Percentiles rank a stretch among this genome's conserved stretches.
phyloP scores from a whole-genome alignment of 2,797 vertebrate species.

The Phrynocephalus forsythii region DNA sequence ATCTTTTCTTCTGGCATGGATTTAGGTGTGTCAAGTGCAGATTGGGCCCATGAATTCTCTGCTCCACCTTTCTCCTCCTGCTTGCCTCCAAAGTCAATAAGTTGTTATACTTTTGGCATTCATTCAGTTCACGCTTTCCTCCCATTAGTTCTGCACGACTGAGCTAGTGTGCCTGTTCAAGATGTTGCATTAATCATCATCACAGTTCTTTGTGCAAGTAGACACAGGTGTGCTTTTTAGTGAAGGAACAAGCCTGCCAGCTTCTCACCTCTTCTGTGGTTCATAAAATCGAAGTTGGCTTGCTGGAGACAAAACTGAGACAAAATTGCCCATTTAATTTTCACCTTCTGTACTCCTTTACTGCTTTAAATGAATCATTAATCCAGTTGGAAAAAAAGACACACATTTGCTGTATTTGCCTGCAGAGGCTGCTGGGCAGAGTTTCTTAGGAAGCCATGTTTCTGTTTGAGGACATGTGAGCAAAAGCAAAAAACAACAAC shows the following conservation, averaged over 20 bases:
- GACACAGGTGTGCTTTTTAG: not conserved
- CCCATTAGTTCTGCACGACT: not conserved
- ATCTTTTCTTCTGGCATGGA: not conserved
- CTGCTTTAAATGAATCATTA: conserved; percentile 9
- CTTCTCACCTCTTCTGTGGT: not conserved
- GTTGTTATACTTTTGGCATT: not conserved
- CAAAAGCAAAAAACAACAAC: not conserved
- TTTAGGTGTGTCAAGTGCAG: not conserved
- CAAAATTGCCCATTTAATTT: not conserved
- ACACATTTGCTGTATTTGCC: not conserved
- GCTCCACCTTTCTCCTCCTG: not conserved
- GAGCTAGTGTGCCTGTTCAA: not conserved
- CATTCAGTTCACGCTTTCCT: not conserved
- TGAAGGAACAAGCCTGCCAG: not conserved
- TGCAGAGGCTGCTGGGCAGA: not conserved
- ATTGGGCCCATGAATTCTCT: not conserved
- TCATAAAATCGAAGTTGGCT: not conserved
- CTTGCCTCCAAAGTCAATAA: not conserved
- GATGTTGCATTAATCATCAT: no score
- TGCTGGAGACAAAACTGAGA: not conserved
- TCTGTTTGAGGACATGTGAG: not conserved
- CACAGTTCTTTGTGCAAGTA: not conserved
- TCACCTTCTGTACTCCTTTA: not conserved
- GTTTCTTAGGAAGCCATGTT: not conserved
- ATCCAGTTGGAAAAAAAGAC: not conserved